These are phyloP conservation scores for Piaya cayana DNA, from an alignment of 2,113 vertebrate genomes.

Conservation along the genomic window DNA sequence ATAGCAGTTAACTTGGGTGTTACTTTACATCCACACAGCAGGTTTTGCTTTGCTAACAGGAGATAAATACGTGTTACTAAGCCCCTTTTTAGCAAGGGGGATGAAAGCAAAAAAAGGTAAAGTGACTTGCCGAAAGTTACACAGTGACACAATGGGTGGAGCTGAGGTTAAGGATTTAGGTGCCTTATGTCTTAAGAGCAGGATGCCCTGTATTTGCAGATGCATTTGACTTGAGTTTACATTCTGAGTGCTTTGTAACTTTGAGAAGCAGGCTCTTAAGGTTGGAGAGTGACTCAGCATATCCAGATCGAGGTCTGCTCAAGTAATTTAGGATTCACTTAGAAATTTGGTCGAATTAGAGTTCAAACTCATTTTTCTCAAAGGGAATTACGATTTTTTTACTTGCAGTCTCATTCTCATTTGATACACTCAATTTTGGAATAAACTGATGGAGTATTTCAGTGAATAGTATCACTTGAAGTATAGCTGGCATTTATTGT, in stretches of 20 bases:
- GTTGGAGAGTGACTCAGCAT: conserved; percentile 57
- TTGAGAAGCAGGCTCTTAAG: not conserved
- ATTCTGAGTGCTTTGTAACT: not conserved
- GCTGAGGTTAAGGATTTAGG: not conserved
- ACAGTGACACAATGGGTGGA: rapidly evolving
- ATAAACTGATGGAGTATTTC: not conserved
- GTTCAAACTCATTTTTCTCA: rapidly evolving
- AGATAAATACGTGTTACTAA: not conserved
- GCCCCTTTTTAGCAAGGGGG: not conserved
- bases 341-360: not conserved
- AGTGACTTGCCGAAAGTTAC: not conserved
- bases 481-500: not conserved
- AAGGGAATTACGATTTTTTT: not conserved
- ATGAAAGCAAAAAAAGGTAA: not conserved
- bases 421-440: not conserved
- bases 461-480: not conserved
- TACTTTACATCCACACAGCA: not conserved
- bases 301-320: conserved; percentile 22
- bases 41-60: not conserved
- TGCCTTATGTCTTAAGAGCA: not conserved
- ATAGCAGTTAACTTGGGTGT: not conserved
- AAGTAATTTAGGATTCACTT: not conserved
- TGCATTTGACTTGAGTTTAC: conserved; percentile 6
- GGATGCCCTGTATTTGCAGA: not conserved
- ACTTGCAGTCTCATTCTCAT: not conserved